Evolutionary conservation across 2,113 vertebrate genomes (phyloP), one percentile per base, ranked within the genome.

Genomic region (Amphiprion ocellaris): DNA sequence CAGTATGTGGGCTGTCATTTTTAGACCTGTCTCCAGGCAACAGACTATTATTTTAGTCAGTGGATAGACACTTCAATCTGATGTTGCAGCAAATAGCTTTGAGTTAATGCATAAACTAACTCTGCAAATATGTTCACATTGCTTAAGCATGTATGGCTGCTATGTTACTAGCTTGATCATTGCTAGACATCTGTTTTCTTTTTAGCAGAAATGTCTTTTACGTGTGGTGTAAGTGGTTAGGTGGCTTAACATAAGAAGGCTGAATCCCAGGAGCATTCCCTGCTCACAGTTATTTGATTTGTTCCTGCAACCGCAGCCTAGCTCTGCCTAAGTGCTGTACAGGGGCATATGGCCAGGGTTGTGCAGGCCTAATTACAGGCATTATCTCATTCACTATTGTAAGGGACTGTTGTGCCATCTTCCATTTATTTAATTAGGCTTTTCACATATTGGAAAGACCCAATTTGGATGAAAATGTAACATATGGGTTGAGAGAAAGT

Each of bases 381-480:
- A 96, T 97, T 97, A 96, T 97, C 95, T 91, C 92, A 95, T 96
- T 96, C 95, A 88, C 96, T 92, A 94, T 97, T 96, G 96, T 96
- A 96, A 95, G 94, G 93, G 92, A 95, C 96, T 95, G 93, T 95
- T 96, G 95, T 96, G 94, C 95, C 95, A 94, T 98, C 97, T 97
- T 96, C 96, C 96, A 96, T 97, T 97, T 97, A 97, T 98, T 98
- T 97, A 97, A 98, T 98, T 97, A 97, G 95, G 96, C 95, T 96
- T 96, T 97, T 96, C 94, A 93, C 95, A 96, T 97, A 96, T 96
- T 96, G 95, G 95, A 96, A 96, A 95, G 96, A 94, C 95, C 96
- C 92, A 94, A 96, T 96, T 96, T 95, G 94, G 88, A 75, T 95
- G 94, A 95, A 92, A 96, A 96, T 93, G 94, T 89, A 94, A 94